Evolutionary conservation across 2,797 vertebrate genomes (phyloP), one percentile per base, ranked within the genome.

Genomic region (Mormyrops attenuatus): DNA sequence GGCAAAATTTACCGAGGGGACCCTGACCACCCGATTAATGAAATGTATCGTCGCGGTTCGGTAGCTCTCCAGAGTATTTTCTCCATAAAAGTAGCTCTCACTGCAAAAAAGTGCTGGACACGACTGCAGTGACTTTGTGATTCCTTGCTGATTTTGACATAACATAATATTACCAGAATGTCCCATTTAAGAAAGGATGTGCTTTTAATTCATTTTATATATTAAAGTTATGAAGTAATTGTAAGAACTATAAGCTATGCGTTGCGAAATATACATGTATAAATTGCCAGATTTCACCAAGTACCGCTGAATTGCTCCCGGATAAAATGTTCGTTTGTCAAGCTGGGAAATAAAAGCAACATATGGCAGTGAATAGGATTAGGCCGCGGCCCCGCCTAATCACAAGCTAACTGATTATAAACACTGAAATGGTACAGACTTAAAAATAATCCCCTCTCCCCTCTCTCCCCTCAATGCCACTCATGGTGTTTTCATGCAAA

Each of bases 331-430:
- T 91, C 90, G 91, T 93, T 93, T 92, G 91, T 90, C 91, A 92
- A 91, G 94, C 91, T 90, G 85, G 49, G 93, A 94, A 91, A 93
- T 96, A 95, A 6, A 93, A 95, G 94, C 92, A 95, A 93, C 97
- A 97, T 97, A 97, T 97, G 97, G 97, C 89, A 93, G 92, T 94
- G 92, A 91, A 95, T 95, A 92, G 93, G 96, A 97, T 98, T 97
- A 97, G 91, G 93, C 94, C 95, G 95, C 96, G 96, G 90, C 4
- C 34, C 93, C 91, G 77, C 91, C 90, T 95, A 94, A 96, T 96
- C 95, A 92, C 0, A 91, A 93, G 93, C 92, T 53, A 91, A 91
- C 92, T 91, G 90, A 93, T 92, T 90, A 44, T 26, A 88, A 91
- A 88, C 87, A 84, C 69, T 85, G 66, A 84, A 57, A 88, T 88